phyloP scores from a whole-genome alignment of 2,888 invertebrate genomes.

The Creontiades dilutus region DNA sequence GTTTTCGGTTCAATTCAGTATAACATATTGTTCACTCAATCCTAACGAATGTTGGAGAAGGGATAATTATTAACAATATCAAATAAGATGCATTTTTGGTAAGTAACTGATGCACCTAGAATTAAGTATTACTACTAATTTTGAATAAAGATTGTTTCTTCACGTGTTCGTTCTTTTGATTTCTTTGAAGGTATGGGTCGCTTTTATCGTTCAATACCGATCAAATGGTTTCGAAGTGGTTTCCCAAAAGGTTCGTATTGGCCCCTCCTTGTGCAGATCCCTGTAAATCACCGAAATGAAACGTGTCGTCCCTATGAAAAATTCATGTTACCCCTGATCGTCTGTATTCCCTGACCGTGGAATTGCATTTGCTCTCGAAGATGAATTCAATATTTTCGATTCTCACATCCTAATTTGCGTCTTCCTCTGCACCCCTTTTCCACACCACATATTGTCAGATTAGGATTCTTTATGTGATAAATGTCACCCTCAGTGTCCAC shows the following conservation, averaged over 20 bases:
- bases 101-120: not conserved
- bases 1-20: no score
- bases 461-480: no score
- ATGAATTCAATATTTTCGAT: not conserved
- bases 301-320: not conserved
- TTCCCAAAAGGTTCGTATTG: constrained; percentile 67
- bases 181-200: constrained; percentile 63
- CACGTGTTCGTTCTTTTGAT: not conserved
- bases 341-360: no score
- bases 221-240: constrained; percentile 63
- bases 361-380: not conserved
- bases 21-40: no score
- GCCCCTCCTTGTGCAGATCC: not conserved
- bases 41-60: no score
- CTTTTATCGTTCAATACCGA: constrained; percentile 67
- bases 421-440: not conserved
- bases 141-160: not conserved
- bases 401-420: not conserved
- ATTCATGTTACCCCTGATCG: not conserved
- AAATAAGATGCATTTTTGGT: not conserved
- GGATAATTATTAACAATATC: not conserved
- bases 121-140: not conserved
- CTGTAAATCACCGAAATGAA: no score
- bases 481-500: no score
- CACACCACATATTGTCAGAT: no score